phyloP scores from a whole-genome alignment of 92 coral and sea anemone species.

The Epizoanthus illoricatus region DNA sequence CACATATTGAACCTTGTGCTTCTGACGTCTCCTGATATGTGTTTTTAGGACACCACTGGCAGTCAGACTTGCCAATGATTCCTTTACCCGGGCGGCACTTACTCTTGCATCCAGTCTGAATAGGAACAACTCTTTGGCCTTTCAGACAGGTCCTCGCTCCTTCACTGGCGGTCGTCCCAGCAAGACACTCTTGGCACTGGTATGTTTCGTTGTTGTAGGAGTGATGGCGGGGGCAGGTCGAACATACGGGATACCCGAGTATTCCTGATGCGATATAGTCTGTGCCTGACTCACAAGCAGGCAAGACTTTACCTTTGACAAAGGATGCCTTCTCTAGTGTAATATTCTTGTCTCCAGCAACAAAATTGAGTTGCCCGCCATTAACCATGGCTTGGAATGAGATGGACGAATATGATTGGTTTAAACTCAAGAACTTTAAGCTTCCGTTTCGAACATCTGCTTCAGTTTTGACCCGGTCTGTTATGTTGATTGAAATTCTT shows the following conservation, averaged over 20 bases:
- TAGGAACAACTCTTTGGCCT: neutral
- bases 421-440: neutral
- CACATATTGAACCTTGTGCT: constrained; percentile 48
- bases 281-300: neutral
- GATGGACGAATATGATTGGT: neutral
- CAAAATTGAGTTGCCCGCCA: neutral
- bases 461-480: neutral
- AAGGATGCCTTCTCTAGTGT: constrained; percentile 16
- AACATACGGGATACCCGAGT: constrained; percentile 49
- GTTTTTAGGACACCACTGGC: constrained; percentile 67
- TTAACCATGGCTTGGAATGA: neutral
- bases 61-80: constrained; percentile 39
- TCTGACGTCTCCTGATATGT: constrained; percentile 54
- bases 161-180: constrained; percentile 46
- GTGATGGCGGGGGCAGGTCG: constrained; percentile 64
- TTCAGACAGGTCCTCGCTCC: constrained; percentile 44
- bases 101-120: constrained; percentile 36
- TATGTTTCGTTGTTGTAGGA: constrained; percentile 36
- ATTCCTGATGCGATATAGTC: constrained; percentile 15
- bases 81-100: constrained; percentile 61
- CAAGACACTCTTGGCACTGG: constrained; percentile 59
- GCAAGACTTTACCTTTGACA: neutral
- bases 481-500: neutral
- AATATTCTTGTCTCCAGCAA: neutral
- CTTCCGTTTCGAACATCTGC: neutral